Percentiles rank a stretch among this genome's conserved stretches.
These are phyloP conservation scores for Zoroaster sp. DNA, from an alignment of 53 echinoderm and acorn worm species.

Conservation along the genomic window DNA sequence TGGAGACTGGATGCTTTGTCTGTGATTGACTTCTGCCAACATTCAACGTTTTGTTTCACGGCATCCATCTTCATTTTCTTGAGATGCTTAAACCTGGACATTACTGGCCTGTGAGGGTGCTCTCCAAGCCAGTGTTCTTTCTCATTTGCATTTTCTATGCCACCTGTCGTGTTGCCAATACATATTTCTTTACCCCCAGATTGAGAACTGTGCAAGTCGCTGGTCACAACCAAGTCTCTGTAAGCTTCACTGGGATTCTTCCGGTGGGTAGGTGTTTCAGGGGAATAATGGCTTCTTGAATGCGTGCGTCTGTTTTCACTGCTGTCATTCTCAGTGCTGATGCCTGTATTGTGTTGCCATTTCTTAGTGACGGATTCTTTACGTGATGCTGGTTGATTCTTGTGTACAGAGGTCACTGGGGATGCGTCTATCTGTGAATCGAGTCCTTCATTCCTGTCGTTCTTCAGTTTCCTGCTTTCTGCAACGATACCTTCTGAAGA, in stretches of 20 bases:
- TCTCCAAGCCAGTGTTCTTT: background rate
- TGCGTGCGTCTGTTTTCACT: background rate
- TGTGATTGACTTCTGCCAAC: background rate
- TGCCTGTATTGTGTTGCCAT: background rate
- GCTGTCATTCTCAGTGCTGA: background rate
- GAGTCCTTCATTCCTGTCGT: background rate
- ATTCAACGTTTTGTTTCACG: background rate
- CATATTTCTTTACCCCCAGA: background rate
- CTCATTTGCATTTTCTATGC: background rate
- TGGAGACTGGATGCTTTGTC: background rate
- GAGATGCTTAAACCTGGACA: conserved; percentile 38
- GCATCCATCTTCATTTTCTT: conserved; percentile 18
- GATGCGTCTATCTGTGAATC: background rate
- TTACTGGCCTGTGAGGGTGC: background rate
- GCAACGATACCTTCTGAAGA: background rate
- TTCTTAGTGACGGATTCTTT: background rate
- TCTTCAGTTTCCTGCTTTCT: background rate
- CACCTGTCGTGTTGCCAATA: background rate
- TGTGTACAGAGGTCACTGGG: background rate
- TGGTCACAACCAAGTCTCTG: background rate
- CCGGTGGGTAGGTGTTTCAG: background rate
- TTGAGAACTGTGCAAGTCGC: background rate
- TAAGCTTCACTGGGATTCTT: background rate
- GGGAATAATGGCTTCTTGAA: background rate
- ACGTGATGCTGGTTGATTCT: background rate